These are phyloP conservation scores for Meteorus cinctellus DNA, from an alignment of 2,888 invertebrate genomes.

Conservation along the genomic window DNA sequence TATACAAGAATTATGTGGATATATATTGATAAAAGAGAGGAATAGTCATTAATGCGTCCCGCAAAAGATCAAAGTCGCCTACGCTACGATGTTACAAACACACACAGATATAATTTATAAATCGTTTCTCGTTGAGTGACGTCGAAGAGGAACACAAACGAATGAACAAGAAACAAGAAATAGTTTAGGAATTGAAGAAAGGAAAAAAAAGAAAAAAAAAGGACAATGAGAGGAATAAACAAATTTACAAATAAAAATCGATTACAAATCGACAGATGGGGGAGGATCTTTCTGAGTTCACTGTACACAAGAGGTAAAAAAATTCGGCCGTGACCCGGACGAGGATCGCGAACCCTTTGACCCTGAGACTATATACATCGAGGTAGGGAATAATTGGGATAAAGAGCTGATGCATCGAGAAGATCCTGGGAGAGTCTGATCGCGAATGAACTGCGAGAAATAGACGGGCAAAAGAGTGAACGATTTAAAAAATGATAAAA, in stretches of 20 bases:
- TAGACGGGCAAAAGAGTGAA: background rate
- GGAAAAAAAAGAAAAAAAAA: slow-evolving; percentile 13
- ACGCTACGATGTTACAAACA: slow-evolving; percentile 5
- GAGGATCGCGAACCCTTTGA: slow-evolving; percentile 46
- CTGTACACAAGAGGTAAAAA: slow-evolving; percentile 43
- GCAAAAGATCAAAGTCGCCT: slow-evolving; percentile 41
- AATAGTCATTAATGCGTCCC: slow-evolving; percentile 52
- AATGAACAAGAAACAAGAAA: slow-evolving; percentile 7
- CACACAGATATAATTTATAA: background rate
- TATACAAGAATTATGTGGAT: background rate
- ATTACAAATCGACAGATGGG: slow-evolving; percentile 31
- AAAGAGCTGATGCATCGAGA: slow-evolving; percentile 34
- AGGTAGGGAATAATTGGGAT: slow-evolving; percentile 46
- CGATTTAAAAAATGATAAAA: background rate
- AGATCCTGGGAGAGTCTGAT: slow-evolving; percentile 42
- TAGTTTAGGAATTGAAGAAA: slow-evolving; percentile 11
- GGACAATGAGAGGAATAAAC: background rate
- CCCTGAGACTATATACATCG: slow-evolving; percentile 24
- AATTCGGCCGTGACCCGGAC: slow-evolving; percentile 51
- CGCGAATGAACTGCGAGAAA: background rate
- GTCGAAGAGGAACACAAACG: background rate
- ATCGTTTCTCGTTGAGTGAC: background rate
- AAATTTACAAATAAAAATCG: slow-evolving; percentile 18
- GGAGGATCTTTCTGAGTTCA: slow-evolving; percentile 37
- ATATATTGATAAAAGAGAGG: slow-evolving; percentile 13